Evolutionary conservation across 2,888 invertebrate genomes (phyloP), one percentile per base, ranked within the genome.

Genomic region (Smittia aterrima): DNA sequence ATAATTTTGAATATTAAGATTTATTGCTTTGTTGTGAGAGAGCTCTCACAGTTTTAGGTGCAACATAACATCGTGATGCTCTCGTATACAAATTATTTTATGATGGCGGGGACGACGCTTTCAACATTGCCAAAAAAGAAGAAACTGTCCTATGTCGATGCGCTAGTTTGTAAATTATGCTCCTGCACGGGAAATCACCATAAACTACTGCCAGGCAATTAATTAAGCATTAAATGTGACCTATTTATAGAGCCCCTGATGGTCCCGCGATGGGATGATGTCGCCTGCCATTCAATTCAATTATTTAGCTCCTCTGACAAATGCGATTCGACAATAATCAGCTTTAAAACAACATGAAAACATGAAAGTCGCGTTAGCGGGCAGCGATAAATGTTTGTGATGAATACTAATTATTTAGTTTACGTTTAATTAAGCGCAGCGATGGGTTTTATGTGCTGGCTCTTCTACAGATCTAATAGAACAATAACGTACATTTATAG

Each of bases 1-100:
- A 67, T 67, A 67, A 67, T 67, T 67, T 67, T 67, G 67, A 67
- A 67, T 41, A 67, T 67, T 40, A 41, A 67, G 67, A 67, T 67
- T 67, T 67, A 67, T 67, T 67, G 47, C 67, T 67, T 20, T 67
- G 67, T 67, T 67, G 58, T 22, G 18, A 9, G 58, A 58, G 18
- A n/a, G 9, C 47, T 32, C 32, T 32, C 32, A 11, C 58, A 20
- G 22, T 18, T 47, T 58, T 58, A 47, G 53, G 58, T 58, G 58
- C 22, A 58, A 58, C n/a, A 2, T 58, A 58, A 58, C 58, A 20
- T 18, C 58, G 18, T 22, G 18, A 2, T 2, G 4, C 11, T n/a
- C 3, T 11, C 32, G 32, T 47, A n/a, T 16, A 58, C 58, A 58
- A 58, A 58, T 58, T 58, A 58, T 58, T 47, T n/a, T 47, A n/a